Conservation (phyloP, 2,113 vertebrate genomes). For the Myotis davidii region DNA sequence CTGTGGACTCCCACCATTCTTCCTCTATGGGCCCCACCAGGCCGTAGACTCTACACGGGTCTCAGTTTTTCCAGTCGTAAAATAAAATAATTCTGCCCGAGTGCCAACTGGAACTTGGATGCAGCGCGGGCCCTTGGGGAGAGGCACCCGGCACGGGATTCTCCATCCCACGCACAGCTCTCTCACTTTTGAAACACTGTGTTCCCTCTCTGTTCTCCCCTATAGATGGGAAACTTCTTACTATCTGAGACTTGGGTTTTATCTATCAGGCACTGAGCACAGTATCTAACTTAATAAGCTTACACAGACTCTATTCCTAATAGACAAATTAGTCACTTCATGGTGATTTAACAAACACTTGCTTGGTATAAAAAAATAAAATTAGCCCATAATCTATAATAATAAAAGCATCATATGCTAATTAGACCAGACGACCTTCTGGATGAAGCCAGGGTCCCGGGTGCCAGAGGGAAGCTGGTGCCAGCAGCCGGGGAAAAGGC, state of each 20-base stretch:
- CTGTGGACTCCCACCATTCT: neutral
- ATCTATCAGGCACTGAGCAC: neutral
- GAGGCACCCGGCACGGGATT: neutral
- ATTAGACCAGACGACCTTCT: no score
- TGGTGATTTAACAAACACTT: neutral
- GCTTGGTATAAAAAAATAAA: neutral
- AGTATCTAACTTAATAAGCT: neutral
- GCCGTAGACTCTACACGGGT: neutral
- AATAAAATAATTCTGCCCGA: neutral
- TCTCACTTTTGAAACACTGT: neutral
- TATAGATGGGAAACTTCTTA: neutral
- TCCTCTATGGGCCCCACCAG: neutral
- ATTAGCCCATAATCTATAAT: no score
- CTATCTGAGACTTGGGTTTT: neutral
- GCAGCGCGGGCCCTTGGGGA: neutral
- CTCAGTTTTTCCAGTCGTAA: neutral
- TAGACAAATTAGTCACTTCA: neutral
- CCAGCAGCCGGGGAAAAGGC: no score
- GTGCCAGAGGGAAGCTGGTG: no score
- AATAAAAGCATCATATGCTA: no score
- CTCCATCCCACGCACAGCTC: neutral
- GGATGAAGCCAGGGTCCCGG: no score
- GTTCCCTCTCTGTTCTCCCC: neutral
- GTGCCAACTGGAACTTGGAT: neutral
- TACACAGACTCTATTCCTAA: neutral